These are phyloP conservation scores for Perccottus glenii DNA, from an alignment of 2,113 vertebrate species.

Conservation along the genomic window DNA sequence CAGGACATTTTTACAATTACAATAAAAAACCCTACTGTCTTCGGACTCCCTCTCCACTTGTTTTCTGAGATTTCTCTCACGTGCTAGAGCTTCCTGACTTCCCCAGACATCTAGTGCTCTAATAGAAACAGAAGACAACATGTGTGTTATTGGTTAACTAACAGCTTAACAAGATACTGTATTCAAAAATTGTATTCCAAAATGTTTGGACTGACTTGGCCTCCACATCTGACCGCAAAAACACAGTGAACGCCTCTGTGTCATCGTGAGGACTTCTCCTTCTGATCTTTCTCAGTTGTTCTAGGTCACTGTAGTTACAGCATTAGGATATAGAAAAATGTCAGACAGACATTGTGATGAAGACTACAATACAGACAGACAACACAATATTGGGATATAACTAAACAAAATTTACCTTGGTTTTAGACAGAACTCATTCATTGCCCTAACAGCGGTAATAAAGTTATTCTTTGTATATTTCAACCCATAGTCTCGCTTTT, in stretches of 20 bases:
- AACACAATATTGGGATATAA: neutral
- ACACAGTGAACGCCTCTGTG: conserved; percentile 95
- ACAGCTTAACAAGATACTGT: neutral
- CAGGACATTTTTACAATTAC: too few relatives aligned
- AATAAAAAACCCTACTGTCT: conserved; percentile 86
- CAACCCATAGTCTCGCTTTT: conserved; percentile 95
- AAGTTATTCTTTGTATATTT: conserved; percentile 99
- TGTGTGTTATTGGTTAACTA: neutral
- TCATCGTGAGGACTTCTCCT: conserved; percentile 95
- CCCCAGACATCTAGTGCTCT: conserved; percentile 98
- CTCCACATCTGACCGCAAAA: conserved; percentile 93
- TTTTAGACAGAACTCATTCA: conserved; percentile 99
- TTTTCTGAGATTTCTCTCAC: conserved; percentile 90
- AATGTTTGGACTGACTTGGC: conserved; percentile 85
- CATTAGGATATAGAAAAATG: neutral
- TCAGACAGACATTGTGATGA: neutral
- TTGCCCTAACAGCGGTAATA: conserved; percentile 96
- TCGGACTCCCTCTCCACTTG: conserved; percentile 90
- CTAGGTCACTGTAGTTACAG: conserved; percentile 85
- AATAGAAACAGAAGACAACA: conserved; percentile 25
- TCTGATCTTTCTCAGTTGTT: conserved; percentile 92
- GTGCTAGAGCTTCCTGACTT: conserved; percentile 91
- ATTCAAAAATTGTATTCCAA: neutral
- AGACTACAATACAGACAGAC: neutral
- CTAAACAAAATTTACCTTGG: conserved; percentile 82